Conservation (phyloP, 2,113 vertebrate species). For the Syngnathus typhle region DNA sequence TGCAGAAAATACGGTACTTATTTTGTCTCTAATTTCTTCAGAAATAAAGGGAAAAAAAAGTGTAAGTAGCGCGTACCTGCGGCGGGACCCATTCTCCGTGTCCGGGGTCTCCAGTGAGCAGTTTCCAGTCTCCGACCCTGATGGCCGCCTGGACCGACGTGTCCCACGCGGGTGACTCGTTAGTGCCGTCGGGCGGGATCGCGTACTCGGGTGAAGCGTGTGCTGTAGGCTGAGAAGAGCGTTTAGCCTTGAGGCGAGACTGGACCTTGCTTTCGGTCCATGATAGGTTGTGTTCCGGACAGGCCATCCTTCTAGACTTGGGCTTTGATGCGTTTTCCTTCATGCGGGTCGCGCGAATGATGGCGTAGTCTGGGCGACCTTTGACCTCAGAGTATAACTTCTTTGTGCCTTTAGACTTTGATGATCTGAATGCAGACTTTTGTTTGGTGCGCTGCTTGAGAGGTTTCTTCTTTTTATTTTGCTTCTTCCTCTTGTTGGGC, state of each 20-base stretch:
- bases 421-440: slow-evolving; percentile 12
- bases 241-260: slow-evolving; percentile 12
- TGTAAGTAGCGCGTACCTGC: slow-evolving; percentile 64
- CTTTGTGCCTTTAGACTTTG: slow-evolving; percentile 21
- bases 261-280: neutral
- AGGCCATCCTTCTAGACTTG: slow-evolving; percentile 18
- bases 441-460: slow-evolving; percentile 24
- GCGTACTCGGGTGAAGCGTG: slow-evolving; percentile 19
- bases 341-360: neutral
- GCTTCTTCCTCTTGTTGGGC: slow-evolving; percentile 10
- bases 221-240: neutral
- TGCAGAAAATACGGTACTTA: no score
- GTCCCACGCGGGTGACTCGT: slow-evolving; percentile 78
- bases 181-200: neutral
- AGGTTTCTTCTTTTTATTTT: slow-evolving; percentile 18
- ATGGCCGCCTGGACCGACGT: slow-evolving; percentile 86
- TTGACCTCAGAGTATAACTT: slow-evolving; percentile 1
- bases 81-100: slow-evolving; percentile 93
- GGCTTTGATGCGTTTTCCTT: neutral
- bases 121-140: slow-evolving; percentile 88
- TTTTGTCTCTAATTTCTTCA: no score
- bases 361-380: neutral
- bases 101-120: slow-evolving; percentile 88
- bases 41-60: neutral
- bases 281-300: slow-evolving; percentile 17